phyloP scores from a whole-genome alignment of 2,797 vertebrate genomes.

The Circus cinereus region DNA sequence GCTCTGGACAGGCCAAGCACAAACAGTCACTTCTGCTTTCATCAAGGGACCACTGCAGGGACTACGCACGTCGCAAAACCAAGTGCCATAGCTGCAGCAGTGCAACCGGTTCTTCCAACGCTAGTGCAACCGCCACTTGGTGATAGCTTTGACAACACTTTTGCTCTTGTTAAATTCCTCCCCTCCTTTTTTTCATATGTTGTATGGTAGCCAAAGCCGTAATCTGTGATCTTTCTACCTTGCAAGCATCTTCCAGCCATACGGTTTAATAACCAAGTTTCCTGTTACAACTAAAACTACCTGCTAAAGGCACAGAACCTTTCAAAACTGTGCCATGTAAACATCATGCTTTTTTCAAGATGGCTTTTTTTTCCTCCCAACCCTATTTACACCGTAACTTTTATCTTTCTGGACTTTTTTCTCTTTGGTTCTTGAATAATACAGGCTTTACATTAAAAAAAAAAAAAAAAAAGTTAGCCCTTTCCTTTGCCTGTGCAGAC shows the following conservation, averaged over 20 bases:
- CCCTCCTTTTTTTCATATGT: background rate
- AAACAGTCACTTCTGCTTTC: background rate
- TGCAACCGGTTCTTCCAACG: background rate
- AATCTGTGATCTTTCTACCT: background rate
- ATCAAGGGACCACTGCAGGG: background rate
- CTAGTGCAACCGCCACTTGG: background rate
- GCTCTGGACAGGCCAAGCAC: background rate
- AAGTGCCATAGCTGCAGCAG: background rate
- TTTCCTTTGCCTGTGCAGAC: background rate
- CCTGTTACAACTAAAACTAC: background rate
- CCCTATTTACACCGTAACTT: background rate
- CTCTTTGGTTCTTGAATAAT: background rate
- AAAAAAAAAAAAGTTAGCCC: background rate
- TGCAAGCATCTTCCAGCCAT: background rate
- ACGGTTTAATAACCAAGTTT: background rate
- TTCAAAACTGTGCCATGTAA: background rate
- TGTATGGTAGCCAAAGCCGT: background rate
- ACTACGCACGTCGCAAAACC: rapidly evolving
- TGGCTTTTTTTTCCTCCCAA: background rate
- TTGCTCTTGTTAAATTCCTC: background rate
- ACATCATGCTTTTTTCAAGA: background rate
- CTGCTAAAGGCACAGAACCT: background rate
- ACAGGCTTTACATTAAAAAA: background rate
- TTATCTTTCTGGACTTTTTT: background rate
- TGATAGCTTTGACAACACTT: background rate